Evolutionary conservation across 2,888 invertebrate species (phyloP), one percentile per base, ranked within the genome.

Genomic region (Campaea margaritaria): DNA sequence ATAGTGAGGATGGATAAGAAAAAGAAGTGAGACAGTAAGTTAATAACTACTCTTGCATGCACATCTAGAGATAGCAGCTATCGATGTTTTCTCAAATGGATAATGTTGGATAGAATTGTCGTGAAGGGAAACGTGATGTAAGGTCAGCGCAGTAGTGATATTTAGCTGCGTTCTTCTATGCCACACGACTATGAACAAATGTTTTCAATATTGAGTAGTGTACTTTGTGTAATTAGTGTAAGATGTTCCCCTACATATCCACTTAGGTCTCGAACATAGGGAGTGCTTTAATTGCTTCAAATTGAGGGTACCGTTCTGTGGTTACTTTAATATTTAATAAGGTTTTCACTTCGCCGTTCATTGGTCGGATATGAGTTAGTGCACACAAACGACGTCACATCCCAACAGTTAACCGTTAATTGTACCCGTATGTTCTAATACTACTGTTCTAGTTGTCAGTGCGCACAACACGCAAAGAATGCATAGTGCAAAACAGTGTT

Each of bases 1-100:
- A 48, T 27, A 62, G 50, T 45, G 45, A 41, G n/a, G 34, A n/a
- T 39, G 34, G 13, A 42, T 36, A 12, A 49, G 27, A 52, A 42
- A 12, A 52, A n/a, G 31, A 14, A 28, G 41, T 43, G 16, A 45
- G 16, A 44, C 11, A 21, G 41, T 42, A 34, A 10, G 34, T 51
- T 15, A 27, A 83, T 76, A 79, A 53, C n/a, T 10, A 34, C 10
- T 48, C 55, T 82, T 85, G 83, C 82, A 85, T 75, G 74, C 70
- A 85, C 91, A 90, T 89, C 85, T 89, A 91, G 91, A 92, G 87
- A 89, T 93, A 90, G 89, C 92, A 93, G 92, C 92, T 87, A 85
- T 80, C 78, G 76, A 78, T 74, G 55, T 39, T 14, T 48, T 56
- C 27, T 55, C 58, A 48, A 38, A 34, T 51, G 51, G 42, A 36